Conservation (phyloP, 2,797 vertebrate genomes). For the Micrastur ruficollis region DNA sequence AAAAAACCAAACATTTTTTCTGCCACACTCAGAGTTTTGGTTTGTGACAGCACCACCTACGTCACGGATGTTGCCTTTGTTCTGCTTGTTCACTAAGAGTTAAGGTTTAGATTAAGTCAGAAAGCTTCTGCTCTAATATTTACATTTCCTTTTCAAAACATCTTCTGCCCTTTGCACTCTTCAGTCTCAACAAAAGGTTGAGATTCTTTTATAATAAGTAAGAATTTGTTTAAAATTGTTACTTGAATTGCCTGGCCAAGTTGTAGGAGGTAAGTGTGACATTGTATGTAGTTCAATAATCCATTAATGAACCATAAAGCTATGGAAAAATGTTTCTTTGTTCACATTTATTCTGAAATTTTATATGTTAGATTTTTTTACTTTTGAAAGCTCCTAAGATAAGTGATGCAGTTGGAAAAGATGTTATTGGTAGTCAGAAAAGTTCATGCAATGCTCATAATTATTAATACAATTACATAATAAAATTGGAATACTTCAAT, state of each 20-base stretch:
- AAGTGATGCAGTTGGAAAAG: neutral
- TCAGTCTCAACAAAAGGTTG: slow-evolving; percentile 12
- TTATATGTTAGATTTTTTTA: neutral
- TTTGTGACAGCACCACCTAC: neutral
- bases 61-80: neutral
- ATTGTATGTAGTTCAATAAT: neutral
- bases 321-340: neutral
- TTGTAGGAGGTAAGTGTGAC: neutral
- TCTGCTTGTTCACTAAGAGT: neutral
- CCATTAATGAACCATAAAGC: neutral
- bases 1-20: neutral
- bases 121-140: slow-evolving; percentile 24
- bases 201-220: neutral
- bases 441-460: neutral
- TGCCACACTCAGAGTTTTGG: neutral
- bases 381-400: neutral
- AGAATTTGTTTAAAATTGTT: neutral
- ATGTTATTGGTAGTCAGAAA: neutral
- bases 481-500: neutral
- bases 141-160: slow-evolving; percentile 50
- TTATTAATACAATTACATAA: neutral
- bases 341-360: neutral
- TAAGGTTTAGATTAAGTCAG: slow-evolving; percentile 11
- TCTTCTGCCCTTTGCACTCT: slow-evolving; percentile 19
- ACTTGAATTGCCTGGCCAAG: neutral